Evolutionary conservation across 2,113 vertebrate species (phyloP), one percentile per base, ranked within the genome.

Genomic region (Xiphophorus couchianus): DNA sequence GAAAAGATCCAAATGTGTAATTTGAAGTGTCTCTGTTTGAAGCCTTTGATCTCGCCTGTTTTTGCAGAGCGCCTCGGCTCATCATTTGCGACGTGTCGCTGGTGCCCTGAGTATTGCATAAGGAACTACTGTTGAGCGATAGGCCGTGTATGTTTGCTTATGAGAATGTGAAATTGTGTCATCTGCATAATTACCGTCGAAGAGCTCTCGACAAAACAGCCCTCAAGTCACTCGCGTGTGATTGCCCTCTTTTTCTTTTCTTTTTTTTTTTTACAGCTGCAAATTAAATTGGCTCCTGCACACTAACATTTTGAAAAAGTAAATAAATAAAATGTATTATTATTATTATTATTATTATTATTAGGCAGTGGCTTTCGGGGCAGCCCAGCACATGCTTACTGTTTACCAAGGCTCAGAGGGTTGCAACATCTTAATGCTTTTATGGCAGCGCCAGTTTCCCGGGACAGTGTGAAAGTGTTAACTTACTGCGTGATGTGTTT

Each of bases 1-100:
- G 93, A 95, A 93, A 94, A 94, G 89, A 95, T 95, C 94, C 93
- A 94, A 95, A 95, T 91, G 91, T 94, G 93, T 95, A 93, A 96
- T 95, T 91, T 94, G 93, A 94, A 96, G 91, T 93, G 92, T 91
- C 90, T 92, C 94, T 87, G 94, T 94, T 94, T 90, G 94, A 93
- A 94, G 80, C 88, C 94, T 97, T 96, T 96, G 94, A 96, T 95
- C 93, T 94, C 77, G 84, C 87, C 91, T 93, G 90, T 84, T 94
- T 29, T 91, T 93, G 90, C 93, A 80, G 69, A 84, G 85, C 51
- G 51, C 73, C 81, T 89, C 88, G 88, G 90, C 87, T 90, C 91
- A 84, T 92, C 87, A 89, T 85, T 89, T 84, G 68, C 78, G 88
- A 86, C 76, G 83, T 81, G 90, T 91, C 87, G 82, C 85, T 70